Conservation (phyloP, 2,888 invertebrate genomes). For the Meiosimyza platycephala region DNA sequence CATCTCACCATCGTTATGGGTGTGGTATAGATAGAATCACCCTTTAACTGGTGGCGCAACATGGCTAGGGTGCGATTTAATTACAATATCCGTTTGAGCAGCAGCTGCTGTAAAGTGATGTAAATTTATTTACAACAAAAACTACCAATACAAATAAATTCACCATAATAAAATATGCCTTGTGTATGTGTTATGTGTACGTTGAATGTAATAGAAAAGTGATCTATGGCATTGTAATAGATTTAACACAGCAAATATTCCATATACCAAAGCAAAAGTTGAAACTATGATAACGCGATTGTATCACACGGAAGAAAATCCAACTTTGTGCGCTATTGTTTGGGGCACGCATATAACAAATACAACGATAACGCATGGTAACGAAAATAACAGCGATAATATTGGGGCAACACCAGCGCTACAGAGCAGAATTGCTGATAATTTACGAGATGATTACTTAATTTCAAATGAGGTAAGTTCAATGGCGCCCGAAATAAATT, state of each 20-base stretch:
- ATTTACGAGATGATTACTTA: conserved; percentile 57
- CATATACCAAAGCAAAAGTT: conserved; percentile 6
- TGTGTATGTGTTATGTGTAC: not conserved
- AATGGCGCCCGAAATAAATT: no score
- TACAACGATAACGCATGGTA: conserved; percentile 45
- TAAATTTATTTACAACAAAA: conserved; percentile 15
- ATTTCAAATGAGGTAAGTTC: conserved; percentile 49
- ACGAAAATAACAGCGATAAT: conserved; percentile 51
- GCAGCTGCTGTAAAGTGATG: conserved; percentile 25
- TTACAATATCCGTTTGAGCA: conserved; percentile 34
- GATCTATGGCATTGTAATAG: not conserved
- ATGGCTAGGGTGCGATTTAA: no score
- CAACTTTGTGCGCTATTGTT: conserved; percentile 64
- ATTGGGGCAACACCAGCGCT: conserved; percentile 24
- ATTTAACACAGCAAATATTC: not conserved
- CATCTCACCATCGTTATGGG: no score
- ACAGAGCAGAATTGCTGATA: conserved; percentile 40
- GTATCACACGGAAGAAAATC: conserved; percentile 65
- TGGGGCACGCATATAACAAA: conserved; percentile 60
- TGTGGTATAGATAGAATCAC: no score
- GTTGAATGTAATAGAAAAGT: not conserved
- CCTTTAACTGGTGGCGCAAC: no score
- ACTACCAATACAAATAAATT: no score
- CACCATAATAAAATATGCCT: not conserved
- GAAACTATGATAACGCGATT: conserved; percentile 64